Evolutionary conservation across 2,797 vertebrate genomes (phyloP).

Genomic region (Hozukius guyotensis): DNA sequence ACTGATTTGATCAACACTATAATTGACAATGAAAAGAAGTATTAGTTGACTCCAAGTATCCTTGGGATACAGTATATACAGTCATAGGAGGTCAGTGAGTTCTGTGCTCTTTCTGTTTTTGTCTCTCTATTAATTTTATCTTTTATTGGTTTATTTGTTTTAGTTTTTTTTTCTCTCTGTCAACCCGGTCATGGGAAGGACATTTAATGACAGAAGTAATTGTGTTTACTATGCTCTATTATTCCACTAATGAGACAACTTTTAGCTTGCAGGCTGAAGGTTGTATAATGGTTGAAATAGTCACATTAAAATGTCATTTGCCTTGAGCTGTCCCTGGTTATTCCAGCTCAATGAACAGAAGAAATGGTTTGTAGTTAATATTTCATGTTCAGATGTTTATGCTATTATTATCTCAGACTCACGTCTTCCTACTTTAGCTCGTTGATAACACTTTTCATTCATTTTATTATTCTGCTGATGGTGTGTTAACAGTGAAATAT

Average conservation of each 20-base stretch:
- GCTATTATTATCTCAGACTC: slow-evolving; percentile 5
- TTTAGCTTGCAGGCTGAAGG: slow-evolving; percentile 36
- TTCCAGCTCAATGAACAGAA: slow-evolving; percentile 31
- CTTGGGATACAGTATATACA: background rate
- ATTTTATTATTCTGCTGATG: slow-evolving; percentile 9
- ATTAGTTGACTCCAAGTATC: background rate
- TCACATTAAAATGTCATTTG: slow-evolving; percentile 61
- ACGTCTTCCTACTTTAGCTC: background rate
- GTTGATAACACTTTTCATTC: background rate
- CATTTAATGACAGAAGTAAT: slow-evolving; percentile 18
- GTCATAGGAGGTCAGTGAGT: background rate
- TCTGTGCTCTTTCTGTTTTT: background rate
- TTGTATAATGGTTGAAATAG: slow-evolving; percentile 37
- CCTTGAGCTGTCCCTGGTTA: slow-evolving; percentile 35
- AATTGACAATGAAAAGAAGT: background rate
- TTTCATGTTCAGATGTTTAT: slow-evolving; percentile 53
- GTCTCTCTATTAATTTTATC: background rate
- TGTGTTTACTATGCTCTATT: slow-evolving; percentile 15
- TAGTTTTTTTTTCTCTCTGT: background rate
- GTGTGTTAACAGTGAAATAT: background rate
- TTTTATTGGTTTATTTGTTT: background rate
- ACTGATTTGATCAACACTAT: background rate
- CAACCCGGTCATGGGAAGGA: background rate
- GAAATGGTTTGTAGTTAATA: slow-evolving; percentile 51
- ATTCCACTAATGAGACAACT: slow-evolving; percentile 35